phyloP scores from a whole-genome alignment of 2,888 invertebrate genomes.

The Tortricodes alternella region DNA sequence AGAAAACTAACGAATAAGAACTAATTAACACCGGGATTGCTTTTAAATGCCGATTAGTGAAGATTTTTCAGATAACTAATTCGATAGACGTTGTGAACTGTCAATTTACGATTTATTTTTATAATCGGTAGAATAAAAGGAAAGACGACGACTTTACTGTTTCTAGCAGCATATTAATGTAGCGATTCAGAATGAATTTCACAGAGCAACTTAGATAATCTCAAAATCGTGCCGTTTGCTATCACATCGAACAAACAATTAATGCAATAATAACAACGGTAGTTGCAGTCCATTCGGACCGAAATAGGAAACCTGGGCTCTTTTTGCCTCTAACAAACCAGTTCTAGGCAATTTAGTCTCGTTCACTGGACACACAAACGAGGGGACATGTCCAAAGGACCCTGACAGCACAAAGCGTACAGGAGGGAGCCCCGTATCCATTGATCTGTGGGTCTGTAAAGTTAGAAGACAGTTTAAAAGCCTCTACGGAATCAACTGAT shows the following conservation, averaged over 20 bases:
- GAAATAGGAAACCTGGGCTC: conserved; percentile 12
- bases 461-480: conserved; percentile 23
- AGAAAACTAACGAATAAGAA: background rate
- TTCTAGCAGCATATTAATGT: no score
- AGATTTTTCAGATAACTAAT: conserved; percentile 8
- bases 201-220: no score
- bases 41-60: conserved; percentile 12
- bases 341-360: conserved; percentile 19
- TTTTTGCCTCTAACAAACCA: conserved; percentile 4
- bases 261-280: background rate
- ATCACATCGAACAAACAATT: background rate
- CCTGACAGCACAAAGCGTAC: conserved; percentile 25
- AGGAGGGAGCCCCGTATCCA: conserved; percentile 16
- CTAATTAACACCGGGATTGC: background rate
- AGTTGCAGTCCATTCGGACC: background rate
- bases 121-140: no score
- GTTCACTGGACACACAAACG: conserved; percentile 11
- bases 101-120: background rate
- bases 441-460: conserved; percentile 28
- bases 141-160: no score
- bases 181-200: no score
- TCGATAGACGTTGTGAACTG: background rate
- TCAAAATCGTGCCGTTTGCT: no score
- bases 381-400: conserved; percentile 5
- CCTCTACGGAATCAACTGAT: conserved; percentile 22